Percentiles rank a stretch among this genome's conserved stretches.
These are phyloP conservation scores for Margaritifera margaritifera DNA, from an alignment of 2,888 invertebrate species.

Conservation along the genomic window DNA sequence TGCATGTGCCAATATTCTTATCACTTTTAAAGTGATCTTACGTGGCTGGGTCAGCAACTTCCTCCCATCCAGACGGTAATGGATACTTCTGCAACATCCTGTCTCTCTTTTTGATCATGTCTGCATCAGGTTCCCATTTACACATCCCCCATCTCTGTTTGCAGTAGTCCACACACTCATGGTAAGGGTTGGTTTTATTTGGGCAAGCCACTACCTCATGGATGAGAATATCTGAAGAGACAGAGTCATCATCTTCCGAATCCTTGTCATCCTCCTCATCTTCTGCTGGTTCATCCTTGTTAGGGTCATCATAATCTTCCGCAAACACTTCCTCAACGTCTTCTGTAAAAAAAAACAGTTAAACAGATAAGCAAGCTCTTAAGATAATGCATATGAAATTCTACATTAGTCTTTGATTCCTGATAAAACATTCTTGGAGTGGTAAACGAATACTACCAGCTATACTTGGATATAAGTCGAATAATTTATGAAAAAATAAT, in stretches of 20 bases:
- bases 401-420: too few species aligned
- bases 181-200: constrained; percentile 95
- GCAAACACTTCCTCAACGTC: constrained; percentile 91
- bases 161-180: constrained; percentile 92
- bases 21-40: constrained; percentile 42
- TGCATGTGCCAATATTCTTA: background rate
- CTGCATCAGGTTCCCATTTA: constrained; percentile 78
- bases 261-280: constrained; percentile 20
- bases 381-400: too few species aligned
- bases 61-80: constrained; percentile 92
- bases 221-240: constrained; percentile 1
- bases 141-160: constrained; percentile 76
- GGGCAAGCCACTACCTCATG: constrained; percentile 82
- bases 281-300: constrained; percentile 36
- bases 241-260: constrained; percentile 25
- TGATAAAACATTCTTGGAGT: too few species aligned
- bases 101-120: constrained; percentile 83
- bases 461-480: too few species aligned
- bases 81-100: constrained; percentile 90
- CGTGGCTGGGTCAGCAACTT: constrained; percentile 90
- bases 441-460: too few species aligned
- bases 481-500: too few species aligned
- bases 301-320: constrained; percentile 87
- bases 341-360: constrained; percentile 28
- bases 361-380: background rate